Conservation (phyloP, 2,888 invertebrate species). For the Actias luna region DNA sequence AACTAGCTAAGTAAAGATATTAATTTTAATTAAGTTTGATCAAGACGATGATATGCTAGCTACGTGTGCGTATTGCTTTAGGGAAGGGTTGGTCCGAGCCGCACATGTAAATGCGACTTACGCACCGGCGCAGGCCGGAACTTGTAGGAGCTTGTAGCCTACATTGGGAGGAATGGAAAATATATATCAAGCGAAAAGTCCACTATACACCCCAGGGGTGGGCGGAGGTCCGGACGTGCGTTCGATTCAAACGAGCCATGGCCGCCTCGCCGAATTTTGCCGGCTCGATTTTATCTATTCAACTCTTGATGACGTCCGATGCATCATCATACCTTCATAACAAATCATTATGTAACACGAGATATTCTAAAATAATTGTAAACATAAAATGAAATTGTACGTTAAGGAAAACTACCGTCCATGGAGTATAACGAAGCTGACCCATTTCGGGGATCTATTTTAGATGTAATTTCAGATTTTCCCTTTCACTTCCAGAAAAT, state of each 20-base stretch:
- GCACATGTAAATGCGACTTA: constrained; percentile 51
- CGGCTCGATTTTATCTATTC: constrained; percentile 50
- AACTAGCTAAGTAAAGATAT: constrained; percentile 26
- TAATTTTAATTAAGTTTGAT: constrained; percentile 62
- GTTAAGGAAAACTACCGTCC: not conserved
- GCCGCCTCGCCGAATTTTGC: constrained; percentile 48
- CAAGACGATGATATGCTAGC: constrained; percentile 60
- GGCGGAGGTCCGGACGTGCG: constrained; percentile 73
- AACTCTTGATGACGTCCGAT: constrained; percentile 20
- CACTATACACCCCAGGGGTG: constrained; percentile 73
- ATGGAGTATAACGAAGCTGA: not conserved
- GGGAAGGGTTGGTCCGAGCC: constrained; percentile 49
- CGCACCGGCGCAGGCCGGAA: constrained; percentile 47
- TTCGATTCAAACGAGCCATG: constrained; percentile 78
- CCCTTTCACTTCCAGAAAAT: constrained; percentile 60
- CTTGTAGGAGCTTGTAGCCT: constrained; percentile 69
- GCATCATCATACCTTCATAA: constrained; percentile 18
- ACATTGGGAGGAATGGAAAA: constrained; percentile 78
- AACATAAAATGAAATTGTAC: not conserved
- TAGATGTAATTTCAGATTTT: constrained; percentile 73
- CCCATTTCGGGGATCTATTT: not conserved
- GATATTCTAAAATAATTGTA: not conserved
- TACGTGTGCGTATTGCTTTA: constrained; percentile 37
- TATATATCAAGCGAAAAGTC: constrained; percentile 81
- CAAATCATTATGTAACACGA: not conserved